Evolutionary conservation across 2,888 invertebrate genomes (phyloP).

Genomic region (Cataglyphis albicans): DNA sequence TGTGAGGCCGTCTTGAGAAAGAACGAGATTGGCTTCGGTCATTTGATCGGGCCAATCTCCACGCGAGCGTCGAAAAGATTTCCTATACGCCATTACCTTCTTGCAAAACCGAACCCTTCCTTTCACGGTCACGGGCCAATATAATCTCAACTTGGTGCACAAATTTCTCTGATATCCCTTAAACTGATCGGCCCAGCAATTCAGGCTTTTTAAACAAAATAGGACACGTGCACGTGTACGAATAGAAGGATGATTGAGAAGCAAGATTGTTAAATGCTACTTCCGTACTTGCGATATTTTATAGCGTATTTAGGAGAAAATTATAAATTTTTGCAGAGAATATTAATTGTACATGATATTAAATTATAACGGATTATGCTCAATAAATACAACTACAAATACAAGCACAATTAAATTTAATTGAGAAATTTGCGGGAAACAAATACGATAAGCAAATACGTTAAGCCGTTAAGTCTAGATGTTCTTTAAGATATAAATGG

Average conservation of each 20-base stretch:
- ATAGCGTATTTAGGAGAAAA: not conserved
- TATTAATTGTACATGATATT: not conserved
- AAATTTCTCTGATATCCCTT: constrained; percentile 48
- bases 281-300: not conserved
- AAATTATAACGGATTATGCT: not conserved
- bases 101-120: constrained; percentile 12
- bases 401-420: not conserved
- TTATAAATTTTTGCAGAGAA: not conserved
- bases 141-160: constrained; percentile 55
- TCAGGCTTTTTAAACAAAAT: constrained; percentile 23
- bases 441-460: not conserved
- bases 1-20: constrained; percentile 45
- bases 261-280: not conserved
- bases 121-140: constrained; percentile 19
- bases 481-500: not conserved
- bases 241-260: not conserved
- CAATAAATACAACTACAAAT: not conserved
- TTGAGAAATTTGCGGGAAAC: not conserved
- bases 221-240: not conserved
- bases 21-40: constrained; percentile 60
- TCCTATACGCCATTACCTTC: constrained; percentile 52
- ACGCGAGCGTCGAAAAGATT: constrained; percentile 62
- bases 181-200: not conserved
- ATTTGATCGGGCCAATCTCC: constrained; percentile 66
- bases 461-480: not conserved